Percentiles rank a stretch among this genome's conserved stretches.
phyloP scores from a whole-genome alignment of 2,888 invertebrate genomes.

The Caenorhabditis sp. region DNA sequence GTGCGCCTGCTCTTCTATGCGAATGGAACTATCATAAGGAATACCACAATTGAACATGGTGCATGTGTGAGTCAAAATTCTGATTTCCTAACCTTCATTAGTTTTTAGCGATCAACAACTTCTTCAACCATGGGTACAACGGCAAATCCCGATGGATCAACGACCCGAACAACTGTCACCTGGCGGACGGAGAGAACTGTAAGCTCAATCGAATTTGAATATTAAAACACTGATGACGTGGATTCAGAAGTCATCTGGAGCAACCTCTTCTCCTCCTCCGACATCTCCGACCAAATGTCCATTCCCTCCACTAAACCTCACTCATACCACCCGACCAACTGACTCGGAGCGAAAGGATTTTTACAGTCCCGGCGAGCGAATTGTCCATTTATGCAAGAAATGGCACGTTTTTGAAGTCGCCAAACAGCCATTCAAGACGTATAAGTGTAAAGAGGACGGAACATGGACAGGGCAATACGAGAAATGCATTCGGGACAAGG shows the following conservation, averaged over 20 bases:
- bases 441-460: not conserved
- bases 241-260: no score
- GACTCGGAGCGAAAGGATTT: not conserved
- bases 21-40: constrained; percentile 17
- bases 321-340: not conserved
- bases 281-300: no score
- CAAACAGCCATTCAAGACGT: not conserved
- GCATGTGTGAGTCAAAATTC: constrained; percentile 20
- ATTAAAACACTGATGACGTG: no score
- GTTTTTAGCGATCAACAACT: not conserved
- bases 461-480: not conserved
- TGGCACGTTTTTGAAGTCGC: not conserved
- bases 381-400: constrained; percentile 8
- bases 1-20: constrained; percentile 9
- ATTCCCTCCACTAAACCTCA: not conserved
- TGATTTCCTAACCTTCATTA: not conserved
- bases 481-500: constrained; percentile 6
- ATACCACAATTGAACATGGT: constrained; percentile 12
- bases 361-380: not conserved
- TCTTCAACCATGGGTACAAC: not conserved
- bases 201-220: no score
- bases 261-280: no score
- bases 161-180: no score
- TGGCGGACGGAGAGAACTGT: no score
- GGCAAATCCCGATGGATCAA: not conserved